Evolutionary conservation across 2,888 invertebrate genomes (phyloP), one percentile per base, ranked within the genome.

Genomic region (Tetramorium bicarinatum): DNA sequence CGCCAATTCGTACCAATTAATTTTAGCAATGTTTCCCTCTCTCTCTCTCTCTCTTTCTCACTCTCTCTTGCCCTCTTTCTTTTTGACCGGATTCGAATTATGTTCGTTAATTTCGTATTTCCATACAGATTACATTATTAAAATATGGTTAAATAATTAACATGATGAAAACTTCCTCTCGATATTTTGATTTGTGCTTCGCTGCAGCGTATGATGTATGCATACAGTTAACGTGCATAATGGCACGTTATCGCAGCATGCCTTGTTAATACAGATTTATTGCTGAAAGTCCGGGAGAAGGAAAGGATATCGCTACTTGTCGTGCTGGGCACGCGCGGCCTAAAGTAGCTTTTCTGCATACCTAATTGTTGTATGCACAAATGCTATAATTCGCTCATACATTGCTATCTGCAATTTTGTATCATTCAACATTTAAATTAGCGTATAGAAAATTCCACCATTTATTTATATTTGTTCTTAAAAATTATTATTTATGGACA

Each of bases 211-310:
- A 25, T 82, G 38, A 72, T 49, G 18, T 59, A 66, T 74, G 52
- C 44, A 15, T 52, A 49, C 59, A 52, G 67, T 67, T 84, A 75
- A 84, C 29, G 74, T 3, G 29, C 29, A 67, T 84, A 84, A 82
- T 75, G 47, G 74, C 59, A 21, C 47, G 74, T 74, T 84, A 84
- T 71, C 74, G 54, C 66, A 25, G 64, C 69, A 52, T 47, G 64
- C 59, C 66, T 71, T 54, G 84, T 84, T 86, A 86, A 86, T 86
- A 76, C 82, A 86, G 86, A 86, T 85, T 86, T 86, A 86, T 86
- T 62, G 80, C 77, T 74, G 75, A 84, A 75, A 80, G 80, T 52
- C 75, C 56, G 66, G 21, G 47, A 72, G 74, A 84, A 76, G 56
- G 71, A 84, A 86, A 85, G 84, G 85, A 81, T 84, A 84, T 84